A percentile compares a stretch with the other conserved stretches of the same genome.
Evolutionary conservation across 2,113 vertebrate genomes (phyloP).

Genomic region (Uropsilus gracilis): DNA sequence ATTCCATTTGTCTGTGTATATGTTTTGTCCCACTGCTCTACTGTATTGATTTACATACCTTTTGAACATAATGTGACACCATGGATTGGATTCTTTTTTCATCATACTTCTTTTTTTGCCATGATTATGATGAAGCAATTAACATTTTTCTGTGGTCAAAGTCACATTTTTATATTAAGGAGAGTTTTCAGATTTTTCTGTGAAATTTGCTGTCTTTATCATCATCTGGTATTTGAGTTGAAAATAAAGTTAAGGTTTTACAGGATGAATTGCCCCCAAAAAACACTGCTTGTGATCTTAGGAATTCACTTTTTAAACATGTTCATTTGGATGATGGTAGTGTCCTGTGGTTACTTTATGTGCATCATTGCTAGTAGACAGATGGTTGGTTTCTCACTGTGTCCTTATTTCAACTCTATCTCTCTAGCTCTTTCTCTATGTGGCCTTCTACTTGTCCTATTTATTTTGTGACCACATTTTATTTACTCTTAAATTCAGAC

Average conservation of each 20-base stretch:
- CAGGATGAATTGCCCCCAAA: background rate
- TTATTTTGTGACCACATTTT: slow-evolving; percentile 48
- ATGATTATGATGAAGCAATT: too few relatives aligned
- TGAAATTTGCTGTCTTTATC: background rate
- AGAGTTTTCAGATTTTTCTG: background rate
- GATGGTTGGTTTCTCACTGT: slow-evolving; percentile 66
- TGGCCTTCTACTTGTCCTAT: slow-evolving; percentile 78
- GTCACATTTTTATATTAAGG: background rate
- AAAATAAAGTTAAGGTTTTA: background rate
- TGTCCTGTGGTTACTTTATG: slow-evolving; percentile 60
- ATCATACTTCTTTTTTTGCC: too few relatives aligned
- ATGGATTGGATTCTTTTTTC: too few relatives aligned
- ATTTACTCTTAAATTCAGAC: slow-evolving; percentile 19
- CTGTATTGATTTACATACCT: too few relatives aligned
- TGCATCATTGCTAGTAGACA: slow-evolving; percentile 54
- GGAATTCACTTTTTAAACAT: background rate
- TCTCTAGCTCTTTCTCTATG: slow-evolving; percentile 68
- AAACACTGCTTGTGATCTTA: background rate
- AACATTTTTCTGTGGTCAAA: background rate
- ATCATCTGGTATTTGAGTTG: background rate
- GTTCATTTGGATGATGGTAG: background rate
- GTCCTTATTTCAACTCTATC: slow-evolving; percentile 68
- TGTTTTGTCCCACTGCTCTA: too few relatives aligned
- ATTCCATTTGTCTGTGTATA: too few relatives aligned
- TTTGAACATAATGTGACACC: too few relatives aligned